Conservation (phyloP, 2,888 invertebrate genomes). For the Phortica okadai region DNA sequence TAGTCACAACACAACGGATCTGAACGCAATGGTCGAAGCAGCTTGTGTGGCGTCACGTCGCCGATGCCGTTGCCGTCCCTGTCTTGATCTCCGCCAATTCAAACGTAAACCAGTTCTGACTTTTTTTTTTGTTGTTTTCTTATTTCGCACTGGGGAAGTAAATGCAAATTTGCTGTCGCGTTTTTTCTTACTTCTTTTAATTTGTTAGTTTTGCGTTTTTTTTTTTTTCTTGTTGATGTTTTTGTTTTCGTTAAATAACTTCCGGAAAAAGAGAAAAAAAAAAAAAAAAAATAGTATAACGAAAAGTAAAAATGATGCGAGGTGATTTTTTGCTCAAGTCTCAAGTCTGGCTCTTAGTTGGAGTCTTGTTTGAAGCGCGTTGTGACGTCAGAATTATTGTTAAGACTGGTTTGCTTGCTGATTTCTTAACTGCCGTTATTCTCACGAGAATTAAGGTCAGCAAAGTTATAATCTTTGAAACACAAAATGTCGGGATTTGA, state of each 20-base stretch:
- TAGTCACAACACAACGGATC: not conserved
- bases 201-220: not conserved
- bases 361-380: too few relatives aligned
- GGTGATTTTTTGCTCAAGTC: not conserved
- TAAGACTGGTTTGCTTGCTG: too few relatives aligned
- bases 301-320: not conserved
- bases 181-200: slow-evolving; percentile 6
- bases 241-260: slow-evolving; percentile 19
- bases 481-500: too few relatives aligned
- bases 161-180: slow-evolving; percentile 59
- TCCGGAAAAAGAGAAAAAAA: not conserved
- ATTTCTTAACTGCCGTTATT: too few relatives aligned
- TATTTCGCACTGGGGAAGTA: slow-evolving; percentile 57
- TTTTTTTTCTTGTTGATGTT: slow-evolving; percentile 4
- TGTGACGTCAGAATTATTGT: too few relatives aligned
- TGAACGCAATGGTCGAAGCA: too few relatives aligned
- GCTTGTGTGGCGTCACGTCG: not conserved
- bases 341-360: not conserved
- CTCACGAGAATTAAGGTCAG: too few relatives aligned
- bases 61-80: not conserved
- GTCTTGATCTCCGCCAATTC: not conserved
- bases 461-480: too few relatives aligned
- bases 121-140: not conserved
- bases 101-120: not conserved
- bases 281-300: not conserved